Evolutionary conservation across 2,797 vertebrate species (phyloP).

Genomic region (Limnodromus scolopaceus): DNA sequence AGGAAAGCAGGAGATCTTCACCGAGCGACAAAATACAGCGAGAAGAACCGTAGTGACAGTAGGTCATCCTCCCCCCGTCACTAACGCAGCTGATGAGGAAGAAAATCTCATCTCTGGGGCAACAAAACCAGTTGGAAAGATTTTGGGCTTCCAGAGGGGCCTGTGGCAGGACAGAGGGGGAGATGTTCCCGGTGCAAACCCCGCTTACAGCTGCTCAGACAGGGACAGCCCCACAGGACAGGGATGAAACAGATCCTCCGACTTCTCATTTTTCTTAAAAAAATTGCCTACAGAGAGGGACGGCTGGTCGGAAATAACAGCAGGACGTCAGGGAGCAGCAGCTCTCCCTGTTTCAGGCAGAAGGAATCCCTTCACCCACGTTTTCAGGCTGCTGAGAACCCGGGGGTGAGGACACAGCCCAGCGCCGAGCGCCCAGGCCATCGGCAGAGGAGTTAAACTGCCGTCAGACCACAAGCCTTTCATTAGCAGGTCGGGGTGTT

Average conservation of each 20-base stretch:
- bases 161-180: fast-evolving
- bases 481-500: neutral
- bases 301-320: neutral
- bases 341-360: neutral
- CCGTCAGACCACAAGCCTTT: neutral
- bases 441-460: neutral
- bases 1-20: neutral
- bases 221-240: neutral
- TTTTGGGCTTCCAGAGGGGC: fast-evolving
- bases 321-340: neutral
- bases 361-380: neutral
- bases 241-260: neutral
- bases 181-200: neutral
- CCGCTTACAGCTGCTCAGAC: neutral
- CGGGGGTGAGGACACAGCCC: neutral
- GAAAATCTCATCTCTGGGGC: neutral
- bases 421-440: neutral
- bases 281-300: fast-evolving
- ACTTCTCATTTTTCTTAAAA: neutral
- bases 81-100: neutral
- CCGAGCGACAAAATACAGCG: fast-evolving
- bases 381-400: neutral
- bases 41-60: neutral
- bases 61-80: neutral
- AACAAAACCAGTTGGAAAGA: neutral